Evolutionary conservation across 2,797 vertebrate genomes (phyloP), one percentile per base, ranked within the genome.

Genomic region (Parotocinclus haroldoi): DNA sequence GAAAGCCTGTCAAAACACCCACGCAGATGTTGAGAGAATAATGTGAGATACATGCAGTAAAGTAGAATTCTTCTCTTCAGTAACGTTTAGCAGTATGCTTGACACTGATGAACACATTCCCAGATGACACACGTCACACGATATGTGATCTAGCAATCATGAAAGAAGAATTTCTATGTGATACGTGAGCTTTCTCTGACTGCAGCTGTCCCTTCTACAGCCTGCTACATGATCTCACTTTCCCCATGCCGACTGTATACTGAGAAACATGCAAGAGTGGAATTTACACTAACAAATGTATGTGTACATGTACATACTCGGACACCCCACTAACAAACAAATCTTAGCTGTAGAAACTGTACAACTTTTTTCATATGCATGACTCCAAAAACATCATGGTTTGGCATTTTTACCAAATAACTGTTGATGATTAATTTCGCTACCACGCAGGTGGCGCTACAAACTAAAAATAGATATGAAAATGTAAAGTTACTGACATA

Each of bases 1-100:
- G 60, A 48, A 51, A 12, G 36, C 12, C 37, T 52, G 60, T 63
- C 50, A 10, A 40, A 19, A 52, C 58, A 63, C 58, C 37, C 58
- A 38, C 27, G 17, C 42, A 36, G 12, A n/a, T 44, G 12, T 10
- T 44, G 12, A 44, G 12, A 44, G 42, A 10, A 13, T 10, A 44
- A 44, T 13, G 42, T 9, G 9, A 10, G 42, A 4, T 42, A 42
- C 8, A 9, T 9, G 40, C 40, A 42, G 9, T 9, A 42, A 42
- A 51, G 10, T 36, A 36, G 9, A 8, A n/a, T 19, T 40, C 46
- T 19, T 6, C 14, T 40, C 14, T 11, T n/a, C 39, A 10, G 38
- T 42, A 18, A 44, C 8, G 61, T 53, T 42, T 16, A 10, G 36
- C 8, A 48, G 46, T 13, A 13, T 10, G 42, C 12, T 10, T 44